A percentile compares a stretch with the other conserved stretches of the same genome.
Conservation (phyloP, 2,797 vertebrate species). For the Galagoides demidoff region DNA sequence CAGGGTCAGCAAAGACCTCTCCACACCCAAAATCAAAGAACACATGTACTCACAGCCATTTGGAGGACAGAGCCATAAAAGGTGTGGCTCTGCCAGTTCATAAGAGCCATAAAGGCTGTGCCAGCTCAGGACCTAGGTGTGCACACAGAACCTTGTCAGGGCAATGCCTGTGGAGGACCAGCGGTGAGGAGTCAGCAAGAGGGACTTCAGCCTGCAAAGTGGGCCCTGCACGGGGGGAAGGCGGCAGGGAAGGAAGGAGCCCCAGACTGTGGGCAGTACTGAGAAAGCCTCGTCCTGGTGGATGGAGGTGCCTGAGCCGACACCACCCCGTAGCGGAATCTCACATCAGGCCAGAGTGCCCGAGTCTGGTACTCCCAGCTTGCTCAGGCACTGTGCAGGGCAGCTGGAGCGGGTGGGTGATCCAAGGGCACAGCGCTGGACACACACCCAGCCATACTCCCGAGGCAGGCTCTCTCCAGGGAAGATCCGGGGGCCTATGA, state of each 20-base stretch:
- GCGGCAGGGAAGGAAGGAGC: too few relatives aligned
- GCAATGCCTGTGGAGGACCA: not conserved
- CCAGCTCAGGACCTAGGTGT: not conserved
- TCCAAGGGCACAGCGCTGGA: not conserved
- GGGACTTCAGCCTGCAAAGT: not conserved
- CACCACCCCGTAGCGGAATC: rapidly evolving
- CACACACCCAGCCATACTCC: rapidly evolving
- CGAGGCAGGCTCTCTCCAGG: not conserved
- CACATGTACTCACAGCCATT: not conserved
- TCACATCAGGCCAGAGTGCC: not conserved
- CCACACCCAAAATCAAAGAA: not conserved
- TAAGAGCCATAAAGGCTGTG: not conserved
- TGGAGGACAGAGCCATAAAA: not conserved
- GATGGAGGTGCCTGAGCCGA: not conserved
- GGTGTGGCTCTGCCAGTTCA: too few relatives aligned
- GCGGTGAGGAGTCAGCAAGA: rapidly evolving
- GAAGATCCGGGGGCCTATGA: rapidly evolving
- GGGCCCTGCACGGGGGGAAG: too few relatives aligned
- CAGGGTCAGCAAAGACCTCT: too few relatives aligned
- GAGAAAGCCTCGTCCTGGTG: not conserved
- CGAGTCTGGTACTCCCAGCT: rapidly evolving
- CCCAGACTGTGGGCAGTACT: rapidly evolving
- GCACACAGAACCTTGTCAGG: rapidly evolving
- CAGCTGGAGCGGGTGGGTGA: rapidly evolving
- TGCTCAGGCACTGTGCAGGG: rapidly evolving